A percentile compares a stretch with the other conserved stretches of the same genome.
Evolutionary conservation across 1,140 invertebrate species (phyloP).

Genomic region (Leptinotarsa defecta): DNA sequence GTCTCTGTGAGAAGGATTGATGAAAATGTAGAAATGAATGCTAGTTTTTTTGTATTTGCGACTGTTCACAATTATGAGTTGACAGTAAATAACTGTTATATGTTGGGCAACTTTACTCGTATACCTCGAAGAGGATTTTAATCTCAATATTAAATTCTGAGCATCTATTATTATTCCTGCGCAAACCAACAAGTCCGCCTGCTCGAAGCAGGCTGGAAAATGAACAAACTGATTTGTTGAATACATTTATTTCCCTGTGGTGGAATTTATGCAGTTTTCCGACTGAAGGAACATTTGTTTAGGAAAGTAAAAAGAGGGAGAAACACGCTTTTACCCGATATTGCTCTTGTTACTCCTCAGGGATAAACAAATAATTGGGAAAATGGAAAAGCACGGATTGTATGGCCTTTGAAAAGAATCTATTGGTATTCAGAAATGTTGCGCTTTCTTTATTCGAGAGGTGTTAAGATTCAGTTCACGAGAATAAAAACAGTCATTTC

Average conservation of each 20-base stretch:
- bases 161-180: not conserved
- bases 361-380: conserved; percentile 26
- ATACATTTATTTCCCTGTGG: conserved; percentile 26
- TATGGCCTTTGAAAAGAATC: conserved; percentile 17
- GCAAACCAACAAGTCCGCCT: not conserved
- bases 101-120: too few relatives aligned
- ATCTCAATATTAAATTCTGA: not conserved
- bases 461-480: conserved; percentile 4
- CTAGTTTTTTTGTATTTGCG: too few relatives aligned
- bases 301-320: conserved; percentile 8
- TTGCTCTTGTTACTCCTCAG: conserved; percentile 24
- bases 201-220: not conserved
- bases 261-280: conserved; percentile 29
- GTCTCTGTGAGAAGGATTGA: too few relatives aligned
- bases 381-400: conserved; percentile 20
- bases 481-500: conserved; percentile 1
- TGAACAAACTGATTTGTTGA: conserved; percentile 26
- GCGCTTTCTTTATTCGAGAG: not conserved
- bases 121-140: too few relatives aligned
- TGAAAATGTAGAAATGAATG: too few relatives aligned
- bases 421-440: conserved; percentile 20
- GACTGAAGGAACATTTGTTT: conserved; percentile 24
- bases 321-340: conserved; percentile 15
- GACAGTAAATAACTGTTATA: too few relatives aligned
- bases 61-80: too few relatives aligned